These are phyloP conservation scores for Nebria ingens DNA, from an alignment of 1,140 invertebrate species.

Conservation along the genomic window DNA sequence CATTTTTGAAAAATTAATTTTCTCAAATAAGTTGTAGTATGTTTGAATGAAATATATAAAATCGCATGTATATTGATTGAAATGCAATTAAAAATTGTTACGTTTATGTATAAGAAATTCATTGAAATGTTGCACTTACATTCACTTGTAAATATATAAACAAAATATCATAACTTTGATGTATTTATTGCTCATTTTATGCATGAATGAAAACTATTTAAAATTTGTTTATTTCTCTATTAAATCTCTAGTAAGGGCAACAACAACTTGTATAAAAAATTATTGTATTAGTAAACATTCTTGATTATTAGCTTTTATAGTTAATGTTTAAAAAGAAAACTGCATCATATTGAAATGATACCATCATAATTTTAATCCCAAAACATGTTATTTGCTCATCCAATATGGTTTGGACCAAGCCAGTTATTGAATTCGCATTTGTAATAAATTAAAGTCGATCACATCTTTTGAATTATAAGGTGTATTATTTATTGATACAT, in stretches of 20 bases:
- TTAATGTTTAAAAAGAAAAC: background rate
- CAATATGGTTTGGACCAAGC: background rate
- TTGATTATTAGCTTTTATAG: conserved; percentile 5
- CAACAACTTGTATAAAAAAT: background rate
- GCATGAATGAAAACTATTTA: background rate
- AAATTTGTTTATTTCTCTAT: background rate
- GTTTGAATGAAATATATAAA: no score
- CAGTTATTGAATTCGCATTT: conserved; percentile 1
- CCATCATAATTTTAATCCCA: no score
- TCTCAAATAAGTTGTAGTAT: background rate
- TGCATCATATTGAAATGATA: no score
- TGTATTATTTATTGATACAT: conserved; percentile 3
- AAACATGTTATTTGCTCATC: background rate
- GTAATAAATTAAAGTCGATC: background rate
- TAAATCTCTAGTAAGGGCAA: conserved; percentile 6
- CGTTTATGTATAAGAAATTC: background rate
- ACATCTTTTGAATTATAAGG: background rate
- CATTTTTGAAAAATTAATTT: background rate
- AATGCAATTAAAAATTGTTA: background rate
- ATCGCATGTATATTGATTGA: no score
- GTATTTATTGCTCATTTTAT: conserved; percentile 9
- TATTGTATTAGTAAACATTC: background rate
- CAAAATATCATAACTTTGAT: conserved; percentile 1
- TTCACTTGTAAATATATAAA: background rate
- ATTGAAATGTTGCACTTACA: background rate